A percentile compares a stretch with the other conserved stretches of the same genome.
Evolutionary conservation across 2,888 invertebrate species (phyloP).

Genomic region (Drosophila nr. perissopoda): DNA sequence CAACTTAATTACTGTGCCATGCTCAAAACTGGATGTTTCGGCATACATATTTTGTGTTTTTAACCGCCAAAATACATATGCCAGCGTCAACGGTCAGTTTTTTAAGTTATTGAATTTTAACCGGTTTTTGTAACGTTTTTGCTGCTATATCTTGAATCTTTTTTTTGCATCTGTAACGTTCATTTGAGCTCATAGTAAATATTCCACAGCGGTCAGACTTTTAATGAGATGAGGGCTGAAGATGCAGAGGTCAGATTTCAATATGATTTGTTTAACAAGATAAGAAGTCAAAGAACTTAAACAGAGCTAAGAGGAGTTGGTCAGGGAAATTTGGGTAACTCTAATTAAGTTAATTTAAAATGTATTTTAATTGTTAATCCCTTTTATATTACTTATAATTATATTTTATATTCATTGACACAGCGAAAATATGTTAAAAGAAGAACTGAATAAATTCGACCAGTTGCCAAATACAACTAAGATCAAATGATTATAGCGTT

Average conservation of each 20-base stretch:
- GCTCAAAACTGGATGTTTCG: slow-evolving; percentile 57
- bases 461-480: not conserved
- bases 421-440: too few relatives aligned
- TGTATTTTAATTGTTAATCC: not conserved
- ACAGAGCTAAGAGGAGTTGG: not conserved
- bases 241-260: slow-evolving; percentile 26
- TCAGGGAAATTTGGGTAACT: not conserved
- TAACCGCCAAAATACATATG: slow-evolving; percentile 45
- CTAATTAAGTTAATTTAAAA: too few relatives aligned
- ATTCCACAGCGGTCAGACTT: slow-evolving; percentile 21
- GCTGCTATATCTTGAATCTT: not conserved
- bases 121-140: slow-evolving; percentile 57
- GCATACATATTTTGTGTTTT: slow-evolving; percentile 37
- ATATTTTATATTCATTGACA: not conserved
- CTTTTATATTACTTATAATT: not conserved
- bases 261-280: not conserved
- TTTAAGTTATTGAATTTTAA: slow-evolving; percentile 19
- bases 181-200: slow-evolving; percentile 7
- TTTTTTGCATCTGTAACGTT: slow-evolving; percentile 18
- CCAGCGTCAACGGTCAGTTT: slow-evolving; percentile 30
- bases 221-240: slow-evolving; percentile 3
- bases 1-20: slow-evolving; percentile 59
- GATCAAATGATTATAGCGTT: not conserved
- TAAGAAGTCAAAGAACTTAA: not conserved
- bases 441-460: not conserved